Evolutionary conservation across 1,140 invertebrate species (phyloP).

Genomic region (Macrobrachium rosenbergii): DNA sequence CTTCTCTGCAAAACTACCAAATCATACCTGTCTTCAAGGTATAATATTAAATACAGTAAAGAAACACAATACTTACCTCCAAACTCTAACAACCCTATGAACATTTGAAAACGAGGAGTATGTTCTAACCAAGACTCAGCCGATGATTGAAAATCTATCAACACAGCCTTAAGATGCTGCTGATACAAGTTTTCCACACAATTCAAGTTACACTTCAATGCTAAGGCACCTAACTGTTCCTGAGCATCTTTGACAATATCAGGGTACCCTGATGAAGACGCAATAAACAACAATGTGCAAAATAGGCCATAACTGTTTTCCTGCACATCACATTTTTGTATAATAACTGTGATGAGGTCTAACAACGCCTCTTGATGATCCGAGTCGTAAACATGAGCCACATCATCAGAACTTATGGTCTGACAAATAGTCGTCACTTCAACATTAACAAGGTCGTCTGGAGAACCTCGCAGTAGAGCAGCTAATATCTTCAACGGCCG

Average conservation of each 20-base stretch:
- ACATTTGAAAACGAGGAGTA: slow-evolving; percentile 33
- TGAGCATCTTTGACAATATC: slow-evolving; percentile 29
- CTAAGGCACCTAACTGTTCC: slow-evolving; percentile 22
- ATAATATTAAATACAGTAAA: too few relatives aligned
- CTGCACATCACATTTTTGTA: slow-evolving; percentile 40
- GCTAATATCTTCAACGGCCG: slow-evolving; percentile 23
- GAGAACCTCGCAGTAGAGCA: slow-evolving; percentile 23
- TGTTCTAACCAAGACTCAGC: slow-evolving; percentile 31
- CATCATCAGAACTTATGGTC: slow-evolving; percentile 25
- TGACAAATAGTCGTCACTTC: background rate
- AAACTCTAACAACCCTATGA: slow-evolving; percentile 33
- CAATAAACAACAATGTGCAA: slow-evolving; percentile 34
- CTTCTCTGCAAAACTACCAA: too few relatives aligned
- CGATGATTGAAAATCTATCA: slow-evolving; percentile 7
- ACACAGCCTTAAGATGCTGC: background rate
- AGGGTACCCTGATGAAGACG: slow-evolving; percentile 28
- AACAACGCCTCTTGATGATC: slow-evolving; percentile 42
- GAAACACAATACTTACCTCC: slow-evolving; percentile 13
- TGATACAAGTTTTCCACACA: slow-evolving; percentile 23
- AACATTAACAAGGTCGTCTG: background rate
- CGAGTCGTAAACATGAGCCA: slow-evolving; percentile 7
- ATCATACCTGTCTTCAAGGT: too few relatives aligned
- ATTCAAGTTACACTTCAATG: slow-evolving; percentile 13
- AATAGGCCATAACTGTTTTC: slow-evolving; percentile 34
- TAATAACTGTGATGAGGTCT: slow-evolving; percentile 14